Evolutionary conservation across 53 echinoderm and acorn worm species (phyloP), one percentile per base, ranked within the genome.

Genomic region (Echinometra lucunter): DNA sequence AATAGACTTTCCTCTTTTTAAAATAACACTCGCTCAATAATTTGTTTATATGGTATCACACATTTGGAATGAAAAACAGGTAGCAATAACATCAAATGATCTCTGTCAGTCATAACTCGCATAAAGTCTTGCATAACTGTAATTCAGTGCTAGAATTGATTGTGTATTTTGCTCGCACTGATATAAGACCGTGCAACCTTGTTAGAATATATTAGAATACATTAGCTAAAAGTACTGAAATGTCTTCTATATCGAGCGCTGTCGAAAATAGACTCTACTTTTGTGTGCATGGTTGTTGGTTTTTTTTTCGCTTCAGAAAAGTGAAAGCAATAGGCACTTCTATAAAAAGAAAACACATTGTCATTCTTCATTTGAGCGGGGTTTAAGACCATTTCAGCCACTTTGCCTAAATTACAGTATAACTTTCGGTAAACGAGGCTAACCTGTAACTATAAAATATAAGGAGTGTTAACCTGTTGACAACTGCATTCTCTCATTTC

Each of bases 321-420:
- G 32, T 32, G 9, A 34, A 9, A 69, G 69, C 34, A 11, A 34
- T 34, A 69, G 30, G 34, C 69, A 69, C 69, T 69, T 25, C 7
- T 21, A 42, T 42, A 42, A 44, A 23, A 81, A 25, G 44, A 81
- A 44, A 81, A 81, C 81, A 81, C 81, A 44, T 42, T 81, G 81
- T 81, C 81, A 81, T 44, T 81, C 81, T 81, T 81, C 81, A 81
- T 81, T 81, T 81, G 23, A 42, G 44, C 40, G 44, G 18, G 44
- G 19, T 81, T 81, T 44, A 81, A 81, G 81, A 44, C 40, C 23
- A 38, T 21, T 81, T 81, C 81, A 81, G 44, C 1, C 81, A 81
- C 1, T 81, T 81, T 6, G 42, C 25, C 23, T 44, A 63, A 63
- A 58, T 80, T 81, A 21, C 42, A 42, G 38, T 42, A 44, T 44